Percentiles rank a stretch among this genome's conserved stretches.
Evolutionary conservation across 2,888 invertebrate genomes (phyloP).

Genomic region (Zelleria hepariella): DNA sequence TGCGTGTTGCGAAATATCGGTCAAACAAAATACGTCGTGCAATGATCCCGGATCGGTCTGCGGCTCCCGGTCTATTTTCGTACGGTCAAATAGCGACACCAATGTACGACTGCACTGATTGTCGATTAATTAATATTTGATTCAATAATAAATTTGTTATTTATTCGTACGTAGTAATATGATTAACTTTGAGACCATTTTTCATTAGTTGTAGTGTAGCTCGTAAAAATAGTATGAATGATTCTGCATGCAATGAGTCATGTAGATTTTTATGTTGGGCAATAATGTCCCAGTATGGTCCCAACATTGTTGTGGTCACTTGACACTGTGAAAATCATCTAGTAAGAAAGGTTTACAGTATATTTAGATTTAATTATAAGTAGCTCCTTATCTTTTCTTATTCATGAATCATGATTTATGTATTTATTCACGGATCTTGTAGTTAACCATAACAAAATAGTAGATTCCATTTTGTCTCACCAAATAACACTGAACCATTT

Average conservation of each 20-base stretch:
- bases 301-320: no score
- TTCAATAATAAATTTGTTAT: neutral
- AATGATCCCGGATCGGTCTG: constrained; percentile 36
- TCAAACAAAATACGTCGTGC: constrained; percentile 20
- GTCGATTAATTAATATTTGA: neutral
- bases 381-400: no score
- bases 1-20: constrained; percentile 25
- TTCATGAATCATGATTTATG: no score
- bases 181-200: no score
- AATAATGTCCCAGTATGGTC: no score
- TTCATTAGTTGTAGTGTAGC: no score
- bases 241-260: no score
- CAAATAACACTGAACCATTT: neutral
- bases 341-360: no score
- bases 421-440: neutral
- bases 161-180: neutral
- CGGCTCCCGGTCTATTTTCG: constrained; percentile 37
- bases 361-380: no score
- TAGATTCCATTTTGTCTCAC: neutral
- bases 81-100: constrained; percentile 26
- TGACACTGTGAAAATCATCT: no score
- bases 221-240: no score
- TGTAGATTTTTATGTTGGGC: no score
- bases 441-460: neutral
- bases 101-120: neutral